These are phyloP conservation scores for Hipposideros armiger DNA, from an alignment of 2,113 vertebrate genomes.

Conservation along the genomic window DNA sequence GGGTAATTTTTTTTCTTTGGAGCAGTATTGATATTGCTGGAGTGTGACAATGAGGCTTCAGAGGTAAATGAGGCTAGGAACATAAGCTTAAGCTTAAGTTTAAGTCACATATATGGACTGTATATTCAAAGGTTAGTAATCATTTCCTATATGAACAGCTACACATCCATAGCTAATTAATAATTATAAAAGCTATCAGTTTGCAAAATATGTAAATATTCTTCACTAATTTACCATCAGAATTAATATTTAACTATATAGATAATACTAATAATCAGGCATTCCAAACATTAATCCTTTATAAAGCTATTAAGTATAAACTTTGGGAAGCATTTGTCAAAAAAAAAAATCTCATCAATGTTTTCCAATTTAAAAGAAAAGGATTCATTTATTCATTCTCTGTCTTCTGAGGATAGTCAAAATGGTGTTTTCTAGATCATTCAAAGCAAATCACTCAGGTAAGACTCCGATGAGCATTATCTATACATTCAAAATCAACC, in stretches of 20 bases:
- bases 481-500: not conserved
- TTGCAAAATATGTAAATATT: constrained; percentile 25
- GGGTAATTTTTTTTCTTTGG: not conserved
- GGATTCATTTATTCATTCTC: not conserved
- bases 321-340: not conserved
- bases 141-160: not conserved
- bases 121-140: not conserved
- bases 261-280: not conserved
- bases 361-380: not conserved
- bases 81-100: not conserved
- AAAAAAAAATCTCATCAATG: not conserved
- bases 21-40: not conserved
- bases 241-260: constrained; percentile 40
- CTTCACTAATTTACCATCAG: not conserved
- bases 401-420: not conserved
- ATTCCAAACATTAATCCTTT: constrained; percentile 13
- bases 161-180: not conserved
- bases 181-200: constrained; percentile 24
- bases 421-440: not conserved
- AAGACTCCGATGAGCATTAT: not conserved
- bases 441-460: not conserved
- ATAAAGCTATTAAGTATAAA: constrained; percentile 37
- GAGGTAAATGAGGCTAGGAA: not conserved
- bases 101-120: not conserved
- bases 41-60: not conserved